Evolutionary conservation across 2,113 vertebrate genomes (phyloP).

Genomic region (Notechis scutatus): DNA sequence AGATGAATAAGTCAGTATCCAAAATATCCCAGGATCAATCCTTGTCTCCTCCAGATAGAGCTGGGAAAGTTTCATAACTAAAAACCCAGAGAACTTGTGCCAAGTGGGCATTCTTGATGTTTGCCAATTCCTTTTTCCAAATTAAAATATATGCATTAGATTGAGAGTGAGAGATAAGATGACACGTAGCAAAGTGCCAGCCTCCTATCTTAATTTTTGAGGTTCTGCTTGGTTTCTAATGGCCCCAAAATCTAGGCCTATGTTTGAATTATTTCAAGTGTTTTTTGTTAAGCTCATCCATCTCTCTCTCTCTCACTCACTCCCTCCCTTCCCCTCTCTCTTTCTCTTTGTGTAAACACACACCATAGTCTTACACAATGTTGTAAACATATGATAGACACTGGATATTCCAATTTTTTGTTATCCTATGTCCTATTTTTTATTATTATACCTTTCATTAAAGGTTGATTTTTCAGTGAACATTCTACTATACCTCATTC

Average conservation of each 20-base stretch:
- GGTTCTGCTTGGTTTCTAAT: background rate
- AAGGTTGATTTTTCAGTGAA: background rate
- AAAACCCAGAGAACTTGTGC: background rate
- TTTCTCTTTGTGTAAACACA: background rate
- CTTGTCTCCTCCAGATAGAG: background rate
- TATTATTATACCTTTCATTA: background rate
- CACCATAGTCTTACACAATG: background rate
- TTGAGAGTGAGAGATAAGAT: background rate
- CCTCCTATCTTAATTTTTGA: background rate
- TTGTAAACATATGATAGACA: background rate
- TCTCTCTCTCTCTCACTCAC: background rate
- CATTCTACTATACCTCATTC: background rate
- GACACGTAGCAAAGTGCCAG: background rate
- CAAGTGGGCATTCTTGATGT: background rate
- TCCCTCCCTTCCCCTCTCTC: background rate
- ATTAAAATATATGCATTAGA: background rate
- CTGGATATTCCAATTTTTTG: background rate
- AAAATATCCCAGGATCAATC: background rate
- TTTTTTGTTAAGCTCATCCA: background rate
- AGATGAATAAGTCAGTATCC: background rate
- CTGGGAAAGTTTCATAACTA: background rate
- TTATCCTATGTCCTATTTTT: background rate
- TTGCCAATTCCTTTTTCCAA: background rate
- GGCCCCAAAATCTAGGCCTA: background rate
- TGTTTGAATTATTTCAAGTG: background rate